These are phyloP conservation scores for Ophion slaviceki DNA, from an alignment of 2,888 invertebrate species.

Conservation along the genomic window DNA sequence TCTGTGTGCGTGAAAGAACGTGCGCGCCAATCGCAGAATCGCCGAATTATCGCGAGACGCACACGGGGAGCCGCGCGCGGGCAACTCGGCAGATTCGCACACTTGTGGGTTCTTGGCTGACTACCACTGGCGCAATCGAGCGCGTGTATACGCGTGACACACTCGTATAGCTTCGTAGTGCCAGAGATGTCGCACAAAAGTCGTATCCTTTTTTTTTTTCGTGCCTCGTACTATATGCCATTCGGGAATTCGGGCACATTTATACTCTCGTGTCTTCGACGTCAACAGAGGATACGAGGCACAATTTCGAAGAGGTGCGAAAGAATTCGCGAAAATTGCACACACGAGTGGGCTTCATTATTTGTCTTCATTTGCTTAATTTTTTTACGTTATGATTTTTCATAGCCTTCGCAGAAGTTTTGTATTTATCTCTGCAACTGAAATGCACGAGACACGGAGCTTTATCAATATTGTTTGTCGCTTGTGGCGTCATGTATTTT, in stretches of 20 bases:
- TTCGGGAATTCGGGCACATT: slow-evolving; percentile 33
- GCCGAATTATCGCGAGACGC: slow-evolving; percentile 60
- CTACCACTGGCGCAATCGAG: neutral
- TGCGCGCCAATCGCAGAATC: slow-evolving; percentile 59
- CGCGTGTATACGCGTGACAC: neutral
- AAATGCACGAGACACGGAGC: too few species aligned
- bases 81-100: neutral
- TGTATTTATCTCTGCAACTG: too few species aligned
- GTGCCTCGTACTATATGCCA: slow-evolving; percentile 1
- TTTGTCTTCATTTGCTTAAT: neutral
- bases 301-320: neutral
- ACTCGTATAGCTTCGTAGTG: neutral
- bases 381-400: neutral
- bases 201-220: neutral
- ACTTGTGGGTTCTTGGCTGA: neutral
- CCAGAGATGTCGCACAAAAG: slow-evolving; percentile 10
- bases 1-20: slow-evolving; percentile 25
- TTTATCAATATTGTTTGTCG: neutral
- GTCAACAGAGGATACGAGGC: neutral
- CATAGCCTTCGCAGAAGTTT: too few species aligned
- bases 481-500: too few species aligned
- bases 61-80: slow-evolving; percentile 2
- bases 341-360: neutral
- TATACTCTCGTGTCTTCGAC: neutral
- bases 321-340: neutral